Evolutionary conservation across 2,797 vertebrate genomes (phyloP).

Genomic region (Mus caroli): DNA sequence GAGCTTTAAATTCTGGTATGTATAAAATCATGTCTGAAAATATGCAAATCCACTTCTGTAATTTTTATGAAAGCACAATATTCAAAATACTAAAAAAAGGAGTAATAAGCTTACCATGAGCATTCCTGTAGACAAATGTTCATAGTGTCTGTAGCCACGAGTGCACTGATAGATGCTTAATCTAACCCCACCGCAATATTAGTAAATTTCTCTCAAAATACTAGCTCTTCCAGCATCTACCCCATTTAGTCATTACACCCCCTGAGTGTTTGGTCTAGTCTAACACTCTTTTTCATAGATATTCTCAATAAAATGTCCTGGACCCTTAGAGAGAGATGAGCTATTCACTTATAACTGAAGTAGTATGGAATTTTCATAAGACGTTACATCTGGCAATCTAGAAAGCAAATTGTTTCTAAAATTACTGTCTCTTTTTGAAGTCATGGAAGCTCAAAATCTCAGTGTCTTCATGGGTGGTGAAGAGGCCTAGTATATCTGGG

Average conservation of each 20-base stretch:
- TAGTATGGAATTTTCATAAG: slow-evolving; percentile 18
- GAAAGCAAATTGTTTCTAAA: slow-evolving; percentile 18
- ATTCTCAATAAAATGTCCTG: neutral
- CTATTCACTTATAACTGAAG: slow-evolving; percentile 37
- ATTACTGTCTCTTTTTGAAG: slow-evolving; percentile 3
- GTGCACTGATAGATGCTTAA: slow-evolving; percentile 18
- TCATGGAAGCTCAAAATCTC: slow-evolving; percentile 23
- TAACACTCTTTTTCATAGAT: neutral
- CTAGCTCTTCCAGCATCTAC: neutral
- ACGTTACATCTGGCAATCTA: neutral
- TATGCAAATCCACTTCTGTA: slow-evolving; percentile 71
- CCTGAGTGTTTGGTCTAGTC: neutral
- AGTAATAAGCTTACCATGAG: slow-evolving; percentile 50
- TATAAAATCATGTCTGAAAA: slow-evolving; percentile 84
- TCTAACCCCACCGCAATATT: neutral
- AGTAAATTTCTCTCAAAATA: slow-evolving; percentile 24
- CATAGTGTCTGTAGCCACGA: slow-evolving; percentile 29
- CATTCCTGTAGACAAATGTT: slow-evolving; percentile 24
- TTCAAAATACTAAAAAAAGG: slow-evolving; percentile 60
- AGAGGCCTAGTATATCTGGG: neutral
- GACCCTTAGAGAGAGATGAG: neutral
- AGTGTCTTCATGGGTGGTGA: neutral
- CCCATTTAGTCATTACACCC: neutral
- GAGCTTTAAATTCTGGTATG: slow-evolving; percentile 92
- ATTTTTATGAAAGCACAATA: slow-evolving; percentile 57